Evolutionary conservation across 2,797 vertebrate species (phyloP), one percentile per base, ranked within the genome.

Genomic region (Caiman crocodilus): DNA sequence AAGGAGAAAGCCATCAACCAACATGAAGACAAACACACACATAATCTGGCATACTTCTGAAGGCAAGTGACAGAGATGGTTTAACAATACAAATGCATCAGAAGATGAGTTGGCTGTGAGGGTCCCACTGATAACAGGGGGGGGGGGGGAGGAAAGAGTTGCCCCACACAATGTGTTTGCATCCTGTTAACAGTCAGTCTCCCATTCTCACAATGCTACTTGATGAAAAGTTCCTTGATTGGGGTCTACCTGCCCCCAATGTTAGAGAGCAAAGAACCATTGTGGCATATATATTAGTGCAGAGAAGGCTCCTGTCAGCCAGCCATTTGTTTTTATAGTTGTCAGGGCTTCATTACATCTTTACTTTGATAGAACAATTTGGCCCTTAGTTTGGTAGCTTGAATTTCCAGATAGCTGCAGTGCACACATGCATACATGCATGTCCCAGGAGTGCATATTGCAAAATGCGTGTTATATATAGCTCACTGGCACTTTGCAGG

Each of bases 401-500:
- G 75, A 60, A 74, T 91, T 85, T 67, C n/a, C 35, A 55, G 61
- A n/a, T 9, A 82, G 65, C 78, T 80, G 23, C 21, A 3, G 4
- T 56, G 59, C 16, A 30, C 17, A 23, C 23, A 30, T 2, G 10
- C 80, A 75, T 76, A 5, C 60, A 74, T 80, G 42, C 9, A 50
- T 80, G 57, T 87, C n/a, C 75, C n/a, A 59, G 2, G 4, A 82
- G 20, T 5, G 6, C 55, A 85, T 28, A 3, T 9, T 65, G 85
- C 71, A 42, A 79, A 93, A 73, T 50, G 59, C 15, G 4, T 16
- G 16, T 59, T 84, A 85, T 79, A 67, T 71, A 75, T 4, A 82
- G 15, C 32, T 85, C 71, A 57, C 14, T 76, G 30, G 60, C 90
- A 60, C 73, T 64, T 25, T 58, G 75, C 88, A 90, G 82, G 67